Base-by-base conservation (phyloP, 2,888 invertebrate genomes). In the Athripsodes cinereus region DNA sequence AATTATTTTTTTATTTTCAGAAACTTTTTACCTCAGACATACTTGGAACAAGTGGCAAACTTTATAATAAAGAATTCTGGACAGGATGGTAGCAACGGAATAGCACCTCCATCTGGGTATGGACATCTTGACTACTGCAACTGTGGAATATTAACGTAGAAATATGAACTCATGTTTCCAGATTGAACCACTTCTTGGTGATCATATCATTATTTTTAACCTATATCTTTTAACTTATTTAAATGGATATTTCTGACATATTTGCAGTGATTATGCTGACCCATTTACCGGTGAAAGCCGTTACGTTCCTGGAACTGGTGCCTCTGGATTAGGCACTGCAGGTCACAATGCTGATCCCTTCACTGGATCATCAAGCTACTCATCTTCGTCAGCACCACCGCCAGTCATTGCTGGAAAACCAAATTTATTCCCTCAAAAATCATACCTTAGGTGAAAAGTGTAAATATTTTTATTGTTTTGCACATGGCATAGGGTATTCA, bases 21-120 rank as follows among this genome's bases (percentile, higher is more conserved):
- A 67, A 82, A 98, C 71, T 79, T 86, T 66, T 78, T 98, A 62
- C 91, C 90, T 58, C 91, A 93, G 72, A 81, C 83, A 51, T 96
- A 90, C 74, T 80, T 96, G 64, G 95, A 96, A 66, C 88, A 90
- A 80, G 90, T 97, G 20, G 95, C 95, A 5, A 91, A 94, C 72
- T 96, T 96, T 71, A 94, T 97, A 60, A 78, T 92, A 2, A 88
- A 85, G 62, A 96, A 96, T 71, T 86, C 91, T 0, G 79, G 78
- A 62, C 65, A 80, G 62, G 31, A 20, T 34, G 34, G 46, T 46
- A 3, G 6, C 5, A 47, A 47, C 47, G 47, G n/a, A 13, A 44
- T 16, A 13, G 18, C 59, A 18, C 26, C 40, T 8, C n/a, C 50
- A 8, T 51, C 52, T 19, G 31, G 55, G 61, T 61, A 50, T 55